Conservation (phyloP, 2,888 invertebrate species). For the Limenitis camilla region DNA sequence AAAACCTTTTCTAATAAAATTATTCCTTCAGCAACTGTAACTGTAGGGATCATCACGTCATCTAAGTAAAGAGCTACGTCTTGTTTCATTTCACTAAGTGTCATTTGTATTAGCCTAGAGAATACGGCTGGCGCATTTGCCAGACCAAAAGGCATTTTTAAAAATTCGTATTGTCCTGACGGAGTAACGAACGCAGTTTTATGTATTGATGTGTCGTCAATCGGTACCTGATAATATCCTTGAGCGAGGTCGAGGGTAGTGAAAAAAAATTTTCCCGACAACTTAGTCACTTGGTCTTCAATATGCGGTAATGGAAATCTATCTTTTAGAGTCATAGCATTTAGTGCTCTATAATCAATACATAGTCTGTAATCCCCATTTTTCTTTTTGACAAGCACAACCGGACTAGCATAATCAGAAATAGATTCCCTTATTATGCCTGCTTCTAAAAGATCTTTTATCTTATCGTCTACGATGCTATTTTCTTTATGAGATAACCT, state of each 20-base stretch:
- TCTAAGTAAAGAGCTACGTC: constrained; percentile 21
- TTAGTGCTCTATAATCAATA: constrained; percentile 26
- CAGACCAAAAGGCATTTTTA: constrained; percentile 43
- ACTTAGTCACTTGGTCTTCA: constrained; percentile 20
- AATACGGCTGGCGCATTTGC: constrained; percentile 42
- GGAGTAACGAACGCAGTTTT: constrained; percentile 44
- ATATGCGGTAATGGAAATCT: constrained; percentile 26
- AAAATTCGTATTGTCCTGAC: constrained; percentile 40
- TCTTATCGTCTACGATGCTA: constrained; percentile 4
- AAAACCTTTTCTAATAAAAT: no score
- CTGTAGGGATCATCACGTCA: constrained; percentile 19
- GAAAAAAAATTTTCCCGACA: constrained; percentile 16
- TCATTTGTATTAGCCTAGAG: constrained; percentile 35
- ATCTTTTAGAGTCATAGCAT: constrained; percentile 22
- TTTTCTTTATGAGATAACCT: constrained; percentile 10
- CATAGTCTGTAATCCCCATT: constrained; percentile 21
- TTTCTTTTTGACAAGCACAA: constrained; percentile 29
- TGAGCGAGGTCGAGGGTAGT: constrained; percentile 21
- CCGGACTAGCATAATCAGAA: constrained; percentile 29
- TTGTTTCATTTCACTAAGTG: constrained; percentile 22
- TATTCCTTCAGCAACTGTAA: constrained; percentile 15
- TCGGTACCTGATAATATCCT: constrained; percentile 25
- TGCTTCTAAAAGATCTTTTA: neutral
- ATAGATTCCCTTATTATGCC: constrained; percentile 16
- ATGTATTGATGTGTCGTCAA: constrained; percentile 32